Conservation (phyloP, 2,888 invertebrate species). For the Caenorhabditis becei region DNA sequence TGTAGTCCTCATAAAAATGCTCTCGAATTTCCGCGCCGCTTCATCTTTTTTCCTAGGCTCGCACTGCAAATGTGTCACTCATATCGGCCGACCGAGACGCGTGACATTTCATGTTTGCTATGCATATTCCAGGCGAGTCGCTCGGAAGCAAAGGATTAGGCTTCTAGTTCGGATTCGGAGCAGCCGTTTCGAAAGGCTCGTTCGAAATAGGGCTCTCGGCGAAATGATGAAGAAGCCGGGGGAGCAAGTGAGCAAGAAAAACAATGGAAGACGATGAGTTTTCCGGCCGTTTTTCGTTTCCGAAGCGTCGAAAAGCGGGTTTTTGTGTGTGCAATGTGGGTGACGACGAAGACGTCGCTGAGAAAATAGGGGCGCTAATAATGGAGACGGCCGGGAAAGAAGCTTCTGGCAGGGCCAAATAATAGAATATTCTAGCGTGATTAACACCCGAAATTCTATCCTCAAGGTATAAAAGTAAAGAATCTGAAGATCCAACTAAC, state of each 20-base stretch:
- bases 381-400: slow-evolving; percentile 18
- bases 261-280: slow-evolving; percentile 24
- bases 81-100: slow-evolving; percentile 29
- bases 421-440: slow-evolving; percentile 38
- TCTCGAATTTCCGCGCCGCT: slow-evolving; percentile 34
- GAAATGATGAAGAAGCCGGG: neutral
- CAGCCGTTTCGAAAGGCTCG: slow-evolving; percentile 2
- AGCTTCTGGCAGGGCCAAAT: slow-evolving; percentile 32
- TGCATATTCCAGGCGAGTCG: slow-evolving; percentile 45
- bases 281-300: neutral
- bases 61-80: slow-evolving; percentile 47
- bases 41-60: slow-evolving; percentile 2
- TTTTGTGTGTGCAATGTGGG: slow-evolving; percentile 4
- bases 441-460: neutral
- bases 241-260: neutral
- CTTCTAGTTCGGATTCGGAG: neutral
- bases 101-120: slow-evolving; percentile 52
- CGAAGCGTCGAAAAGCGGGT: slow-evolving; percentile 23
- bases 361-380: slow-evolving; percentile 48
- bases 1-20: slow-evolving; percentile 27
- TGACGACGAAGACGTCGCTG: slow-evolving; percentile 3
- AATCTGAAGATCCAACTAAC: slow-evolving; percentile 1
- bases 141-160: slow-evolving; percentile 13
- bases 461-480: neutral
- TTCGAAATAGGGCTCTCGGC: slow-evolving; percentile 10